Evolutionary conservation across 2,797 vertebrate genomes (phyloP).

Genomic region (Pangasius krempfi): DNA sequence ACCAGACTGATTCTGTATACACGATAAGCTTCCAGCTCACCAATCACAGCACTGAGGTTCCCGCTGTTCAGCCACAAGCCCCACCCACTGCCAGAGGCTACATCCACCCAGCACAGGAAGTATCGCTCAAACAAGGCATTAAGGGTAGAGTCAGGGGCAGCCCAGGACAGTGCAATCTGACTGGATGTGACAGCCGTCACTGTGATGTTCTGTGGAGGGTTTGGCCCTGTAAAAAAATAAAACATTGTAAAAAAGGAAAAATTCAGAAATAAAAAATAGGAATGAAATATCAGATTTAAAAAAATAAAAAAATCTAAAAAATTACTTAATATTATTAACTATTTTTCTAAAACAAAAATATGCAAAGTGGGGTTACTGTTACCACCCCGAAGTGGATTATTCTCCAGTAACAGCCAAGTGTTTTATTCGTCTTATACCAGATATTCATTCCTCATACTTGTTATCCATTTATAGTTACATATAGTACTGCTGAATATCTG

Average conservation of each 20-base stretch:
- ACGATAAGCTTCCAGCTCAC: constrained; percentile 67
- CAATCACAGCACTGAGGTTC: constrained; percentile 67
- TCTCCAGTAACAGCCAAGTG: neutral
- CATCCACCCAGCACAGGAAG: constrained; percentile 73
- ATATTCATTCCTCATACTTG: neutral
- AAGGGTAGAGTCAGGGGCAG: constrained; percentile 62
- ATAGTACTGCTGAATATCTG: neutral
- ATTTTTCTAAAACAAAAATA: neutral
- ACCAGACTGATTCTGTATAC: constrained; percentile 78
- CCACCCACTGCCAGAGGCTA: constrained; percentile 63
- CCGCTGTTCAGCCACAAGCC: constrained; percentile 66
- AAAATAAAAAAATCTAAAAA: neutral
- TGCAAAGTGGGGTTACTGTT: neutral
- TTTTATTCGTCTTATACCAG: neutral
- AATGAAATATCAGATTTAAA: neutral
- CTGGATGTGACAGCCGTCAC: constrained; percentile 66
- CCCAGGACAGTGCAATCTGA: constrained; percentile 79
- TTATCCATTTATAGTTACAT: neutral
- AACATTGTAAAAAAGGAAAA: neutral
- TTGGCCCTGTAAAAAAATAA: constrained; percentile 71
- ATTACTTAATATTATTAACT: neutral
- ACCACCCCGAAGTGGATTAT: neutral
- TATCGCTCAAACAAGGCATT: constrained; percentile 71
- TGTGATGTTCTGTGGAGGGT: constrained; percentile 75
- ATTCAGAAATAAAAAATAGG: neutral